phyloP scores from a whole-genome alignment of 2,888 invertebrate genomes.

The Ophraella communa region DNA sequence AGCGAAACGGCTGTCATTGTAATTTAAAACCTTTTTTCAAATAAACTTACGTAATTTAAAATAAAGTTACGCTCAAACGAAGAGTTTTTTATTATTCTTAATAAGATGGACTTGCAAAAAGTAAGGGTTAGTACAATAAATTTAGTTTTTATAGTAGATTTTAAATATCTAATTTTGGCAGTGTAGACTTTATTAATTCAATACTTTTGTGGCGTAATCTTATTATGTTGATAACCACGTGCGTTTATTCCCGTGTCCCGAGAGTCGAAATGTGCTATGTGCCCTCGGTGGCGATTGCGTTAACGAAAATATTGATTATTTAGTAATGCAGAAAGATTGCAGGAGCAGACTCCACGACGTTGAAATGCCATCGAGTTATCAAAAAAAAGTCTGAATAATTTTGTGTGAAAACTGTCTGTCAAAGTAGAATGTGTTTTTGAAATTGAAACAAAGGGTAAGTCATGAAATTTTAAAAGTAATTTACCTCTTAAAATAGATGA shows the following conservation, averaged over 20 bases:
- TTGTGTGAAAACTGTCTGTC: neutral
- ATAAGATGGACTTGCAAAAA: too few relatives aligned
- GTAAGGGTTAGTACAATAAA: too few relatives aligned
- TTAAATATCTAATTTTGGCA: neutral
- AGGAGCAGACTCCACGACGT: slow-evolving; percentile 33
- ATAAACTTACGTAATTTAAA: too few relatives aligned
- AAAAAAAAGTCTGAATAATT: slow-evolving; percentile 21
- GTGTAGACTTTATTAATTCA: neutral
- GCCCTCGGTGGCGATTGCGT: slow-evolving; percentile 32
- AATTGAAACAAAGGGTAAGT: slow-evolving; percentile 12
- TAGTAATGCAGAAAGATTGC: slow-evolving; percentile 41
- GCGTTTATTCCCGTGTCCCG: slow-evolving; percentile 10
- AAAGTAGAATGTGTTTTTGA: slow-evolving; percentile 7
- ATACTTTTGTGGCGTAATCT: neutral
- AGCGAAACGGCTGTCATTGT: too few relatives aligned
- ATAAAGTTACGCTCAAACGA: too few relatives aligned
- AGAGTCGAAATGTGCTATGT: slow-evolving; percentile 21
- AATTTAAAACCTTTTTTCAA: too few relatives aligned
- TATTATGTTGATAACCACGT: neutral
- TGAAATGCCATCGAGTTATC: slow-evolving; percentile 20
- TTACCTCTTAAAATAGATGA: neutral
- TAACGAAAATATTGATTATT: slow-evolving; percentile 38
- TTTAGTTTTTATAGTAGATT: too few relatives aligned
- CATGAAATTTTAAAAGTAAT: neutral
- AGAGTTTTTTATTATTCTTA: too few relatives aligned